These are phyloP conservation scores for Meles meles DNA, from an alignment of 2,113 vertebrate genomes.

Conservation along the genomic window DNA sequence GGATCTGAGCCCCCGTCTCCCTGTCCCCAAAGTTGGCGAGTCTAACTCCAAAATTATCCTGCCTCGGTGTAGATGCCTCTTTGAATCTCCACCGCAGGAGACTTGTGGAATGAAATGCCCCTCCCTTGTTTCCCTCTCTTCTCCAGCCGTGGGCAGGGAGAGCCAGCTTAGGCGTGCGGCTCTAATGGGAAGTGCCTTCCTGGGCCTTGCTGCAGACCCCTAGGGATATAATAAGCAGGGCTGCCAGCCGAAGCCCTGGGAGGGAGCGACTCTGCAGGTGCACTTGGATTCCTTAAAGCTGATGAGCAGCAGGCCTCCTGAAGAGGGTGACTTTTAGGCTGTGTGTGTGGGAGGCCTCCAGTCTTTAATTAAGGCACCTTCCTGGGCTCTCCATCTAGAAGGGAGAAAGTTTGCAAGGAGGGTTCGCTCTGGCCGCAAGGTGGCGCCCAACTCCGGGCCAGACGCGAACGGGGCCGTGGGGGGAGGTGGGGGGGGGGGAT, in stretches of 20 bases:
- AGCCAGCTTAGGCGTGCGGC: neutral
- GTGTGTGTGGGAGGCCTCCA: neutral
- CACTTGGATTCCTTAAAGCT: neutral
- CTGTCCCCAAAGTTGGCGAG: neutral
- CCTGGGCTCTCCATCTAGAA: too few relatives aligned
- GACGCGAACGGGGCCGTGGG: neutral
- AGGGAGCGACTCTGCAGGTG: neutral
- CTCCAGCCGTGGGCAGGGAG: neutral
- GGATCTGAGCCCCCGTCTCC: neutral
- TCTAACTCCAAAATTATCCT: neutral
- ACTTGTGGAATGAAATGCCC: neutral
- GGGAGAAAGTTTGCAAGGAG: neutral
- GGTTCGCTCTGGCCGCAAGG: slow-evolving; percentile 11
- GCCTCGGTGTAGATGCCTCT: neutral
- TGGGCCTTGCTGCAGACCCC: neutral
- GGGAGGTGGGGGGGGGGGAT: neutral
- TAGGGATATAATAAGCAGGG: neutral
- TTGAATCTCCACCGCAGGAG: neutral
- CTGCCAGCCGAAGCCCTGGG: fast-evolving
- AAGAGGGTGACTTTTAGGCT: neutral
- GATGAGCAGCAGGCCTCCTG: neutral
- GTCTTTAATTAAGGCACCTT: neutral
- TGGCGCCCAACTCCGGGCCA: neutral
- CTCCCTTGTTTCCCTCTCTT: too few relatives aligned
- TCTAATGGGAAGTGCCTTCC: neutral